Percentiles rank a stretch among this genome's conserved stretches.
Evolutionary conservation across 1,140 invertebrate species (phyloP).

Genomic region (Macrobrachium nipponense): DNA sequence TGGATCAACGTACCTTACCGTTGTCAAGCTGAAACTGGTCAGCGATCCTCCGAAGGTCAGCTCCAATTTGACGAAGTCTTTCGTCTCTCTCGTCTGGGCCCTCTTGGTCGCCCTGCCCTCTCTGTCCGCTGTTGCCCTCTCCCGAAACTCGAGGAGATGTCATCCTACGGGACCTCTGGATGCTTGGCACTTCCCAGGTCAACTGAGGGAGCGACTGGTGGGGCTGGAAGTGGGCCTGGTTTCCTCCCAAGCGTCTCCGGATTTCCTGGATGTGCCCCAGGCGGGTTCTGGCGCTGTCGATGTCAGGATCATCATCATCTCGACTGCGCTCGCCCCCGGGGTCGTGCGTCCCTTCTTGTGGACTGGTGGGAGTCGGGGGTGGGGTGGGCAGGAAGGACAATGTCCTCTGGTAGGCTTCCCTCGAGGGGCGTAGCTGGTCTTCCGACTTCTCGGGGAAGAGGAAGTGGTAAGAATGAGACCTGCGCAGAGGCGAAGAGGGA

Average conservation of each 20-base stretch:
- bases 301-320: not conserved
- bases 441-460: slow-evolving; percentile 39
- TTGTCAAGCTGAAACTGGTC: slow-evolving; percentile 36
- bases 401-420: not conserved
- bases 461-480: slow-evolving; percentile 42
- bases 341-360: not conserved
- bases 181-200: slow-evolving; percentile 12
- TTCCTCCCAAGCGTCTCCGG: not conserved
- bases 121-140: not conserved
- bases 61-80: slow-evolving; percentile 2
- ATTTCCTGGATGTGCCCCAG: slow-evolving; percentile 41
- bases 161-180: not conserved
- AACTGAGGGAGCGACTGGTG: slow-evolving; percentile 21
- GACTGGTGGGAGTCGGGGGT: slow-evolving; percentile 8
- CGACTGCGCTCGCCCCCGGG: not conserved
- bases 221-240: not conserved
- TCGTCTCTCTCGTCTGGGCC: not conserved
- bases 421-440: not conserved
- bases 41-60: slow-evolving; percentile 32
- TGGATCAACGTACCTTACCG: slow-evolving; percentile 22
- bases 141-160: not conserved
- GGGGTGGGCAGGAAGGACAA: slow-evolving; percentile 8
- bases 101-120: not conserved
- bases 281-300: not conserved
- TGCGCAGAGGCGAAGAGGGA: slow-evolving; percentile 28